Evolutionary conservation across 2,797 vertebrate species (phyloP).

Genomic region (Pelodytes ibericus): DNA sequence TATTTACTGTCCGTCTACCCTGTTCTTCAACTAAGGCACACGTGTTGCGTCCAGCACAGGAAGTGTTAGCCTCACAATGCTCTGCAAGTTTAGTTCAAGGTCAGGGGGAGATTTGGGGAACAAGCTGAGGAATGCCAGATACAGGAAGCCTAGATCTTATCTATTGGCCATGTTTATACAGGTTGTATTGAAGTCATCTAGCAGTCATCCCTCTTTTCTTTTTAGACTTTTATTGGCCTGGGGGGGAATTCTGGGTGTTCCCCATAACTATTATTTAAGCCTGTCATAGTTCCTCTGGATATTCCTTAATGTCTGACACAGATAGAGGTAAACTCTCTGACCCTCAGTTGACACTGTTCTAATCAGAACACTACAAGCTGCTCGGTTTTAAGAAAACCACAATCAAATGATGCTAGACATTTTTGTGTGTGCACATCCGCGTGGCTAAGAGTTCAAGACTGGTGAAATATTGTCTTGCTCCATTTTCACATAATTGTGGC

Average conservation of each 20-base stretch:
- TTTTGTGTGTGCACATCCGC: no score
- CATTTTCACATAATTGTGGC: no score
- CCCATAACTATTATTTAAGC: conserved; percentile 36
- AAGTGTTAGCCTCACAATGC: conserved; percentile 15
- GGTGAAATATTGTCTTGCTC: no score
- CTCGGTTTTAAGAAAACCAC: neutral
- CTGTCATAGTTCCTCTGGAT: conserved; percentile 12
- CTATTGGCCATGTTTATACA: conserved; percentile 48
- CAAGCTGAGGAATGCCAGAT: conserved; percentile 48
- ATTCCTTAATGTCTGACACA: conserved; percentile 18
- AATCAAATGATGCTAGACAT: no score
- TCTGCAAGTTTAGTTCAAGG: conserved; percentile 41
- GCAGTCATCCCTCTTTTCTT: conserved; percentile 26
- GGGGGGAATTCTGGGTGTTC: conserved; percentile 45
- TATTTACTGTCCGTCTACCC: no score
- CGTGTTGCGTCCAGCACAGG: neutral
- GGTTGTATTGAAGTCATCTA: conserved; percentile 47
- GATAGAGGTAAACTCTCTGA: conserved; percentile 49
- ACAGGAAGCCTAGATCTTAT: conserved; percentile 49
- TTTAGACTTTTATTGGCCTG: conserved; percentile 35
- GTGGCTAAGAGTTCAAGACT: no score
- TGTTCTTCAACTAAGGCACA: neutral
- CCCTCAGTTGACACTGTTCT: conserved; percentile 25
- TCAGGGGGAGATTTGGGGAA: conserved; percentile 43
- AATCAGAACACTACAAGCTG: neutral